Base-by-base conservation (phyloP, 2,888 invertebrate genomes). In the Diplazon laetatorius region DNA sequence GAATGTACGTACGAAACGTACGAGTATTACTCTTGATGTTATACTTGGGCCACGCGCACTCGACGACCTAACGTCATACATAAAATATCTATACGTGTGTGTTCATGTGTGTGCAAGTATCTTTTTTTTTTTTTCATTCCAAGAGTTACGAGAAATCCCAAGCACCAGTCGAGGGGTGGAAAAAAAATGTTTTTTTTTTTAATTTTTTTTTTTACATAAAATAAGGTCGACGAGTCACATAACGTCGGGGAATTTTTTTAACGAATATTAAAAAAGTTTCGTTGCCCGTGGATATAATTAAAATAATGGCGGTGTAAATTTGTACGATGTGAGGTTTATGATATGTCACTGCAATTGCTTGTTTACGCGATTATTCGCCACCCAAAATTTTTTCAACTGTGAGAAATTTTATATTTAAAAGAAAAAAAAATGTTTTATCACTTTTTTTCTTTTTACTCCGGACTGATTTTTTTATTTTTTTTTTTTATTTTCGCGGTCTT, bases 211-310 rank as follows among this genome's bases (percentile, higher is more conserved):
- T 30, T 37, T 39, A 46, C 16, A 2, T 62, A 42, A 52, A 52
- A 46, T 39, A 60, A 35, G 9, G n/a, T 10, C 14, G 42, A 50
- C 46, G 50, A 44, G 25, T 25, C 44, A 44, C 60, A 46, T 9
- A 35, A n/a, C n/a, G n/a, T 20, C 18, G 22, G 22, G 35, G 30
- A 6, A 30, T 30, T 30, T 66, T 66, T 57, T 70, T 75, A 66
- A 55, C 42, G 62, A 63, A 71, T 78, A 78, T 78, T 78, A 78
- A 78, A 78, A 78, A 78, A 78, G 75, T 78, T 78, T 75, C 78
- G 50, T 75, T 68, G 48, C 75, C 62, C 66, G 46, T 57, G 62
- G 66, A 75, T 68, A 71, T 78, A 71, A 78, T 78, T 68, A 71
- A 68, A 78, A 78, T 75, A 75, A 78, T 78, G 75, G 66, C 68